Conservation (phyloP, 2,888 invertebrate species). For the Agonopterix subpropinquella region DNA sequence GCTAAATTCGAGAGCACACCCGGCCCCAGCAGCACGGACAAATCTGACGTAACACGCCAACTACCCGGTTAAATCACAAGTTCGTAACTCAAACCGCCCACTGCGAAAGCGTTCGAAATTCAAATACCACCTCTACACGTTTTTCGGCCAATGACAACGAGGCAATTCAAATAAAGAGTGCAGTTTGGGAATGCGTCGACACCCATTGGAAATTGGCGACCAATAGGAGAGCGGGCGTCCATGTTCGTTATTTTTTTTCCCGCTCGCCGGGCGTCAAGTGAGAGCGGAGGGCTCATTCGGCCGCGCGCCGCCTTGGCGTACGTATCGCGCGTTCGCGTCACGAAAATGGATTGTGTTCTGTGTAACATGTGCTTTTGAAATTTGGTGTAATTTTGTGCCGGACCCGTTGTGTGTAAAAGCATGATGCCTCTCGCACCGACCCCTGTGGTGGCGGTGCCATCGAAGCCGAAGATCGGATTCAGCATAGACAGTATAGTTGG, state of each 20-base stretch:
- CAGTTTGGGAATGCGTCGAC: slow-evolving; percentile 35
- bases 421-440: slow-evolving; percentile 98
- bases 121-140: slow-evolving; percentile 53
- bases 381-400: slow-evolving; percentile 61
- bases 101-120: slow-evolving; percentile 59
- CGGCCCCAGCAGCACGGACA: slow-evolving; percentile 31
- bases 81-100: slow-evolving; percentile 56
- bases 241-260: slow-evolving; percentile 57
- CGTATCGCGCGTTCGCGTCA: slow-evolving; percentile 66
- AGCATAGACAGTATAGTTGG: slow-evolving; percentile 96
- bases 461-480: slow-evolving; percentile 95
- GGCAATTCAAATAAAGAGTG: slow-evolving; percentile 48
- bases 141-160: slow-evolving; percentile 41
- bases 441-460: slow-evolving; percentile 92
- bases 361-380: slow-evolving; percentile 67
- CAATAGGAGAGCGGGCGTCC: slow-evolving; percentile 55
- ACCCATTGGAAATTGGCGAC: slow-evolving; percentile 38
- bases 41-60: slow-evolving; percentile 49
- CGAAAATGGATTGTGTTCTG: slow-evolving; percentile 66
- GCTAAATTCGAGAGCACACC: slow-evolving; percentile 49
- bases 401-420: slow-evolving; percentile 68
- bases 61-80: slow-evolving; percentile 62
- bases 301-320: slow-evolving; percentile 70
- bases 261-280: slow-evolving; percentile 39
- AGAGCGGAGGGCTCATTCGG: slow-evolving; percentile 56